phyloP scores from a whole-genome alignment of 2,113 vertebrate species.

The Phylloscopus whistleri region DNA sequence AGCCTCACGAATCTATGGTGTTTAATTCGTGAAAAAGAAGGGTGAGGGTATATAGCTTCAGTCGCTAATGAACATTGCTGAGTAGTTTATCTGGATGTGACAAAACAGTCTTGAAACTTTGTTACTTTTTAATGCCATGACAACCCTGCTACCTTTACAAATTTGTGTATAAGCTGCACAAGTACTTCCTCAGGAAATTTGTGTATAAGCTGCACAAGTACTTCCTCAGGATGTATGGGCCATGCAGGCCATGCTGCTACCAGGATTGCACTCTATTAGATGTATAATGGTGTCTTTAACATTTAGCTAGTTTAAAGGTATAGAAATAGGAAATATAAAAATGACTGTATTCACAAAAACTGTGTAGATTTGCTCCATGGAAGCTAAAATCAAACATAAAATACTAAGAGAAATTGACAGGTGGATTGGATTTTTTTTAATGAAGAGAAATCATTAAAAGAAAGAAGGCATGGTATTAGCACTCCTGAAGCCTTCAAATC shows the following conservation, averaged over 20 bases:
- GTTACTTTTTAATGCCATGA: not conserved
- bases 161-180: not conserved
- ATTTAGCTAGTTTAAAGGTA: not conserved
- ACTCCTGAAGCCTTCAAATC: not conserved
- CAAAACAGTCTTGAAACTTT: not conserved
- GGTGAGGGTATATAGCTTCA: not conserved
- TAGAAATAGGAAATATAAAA: not conserved
- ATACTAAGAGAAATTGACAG: not conserved
- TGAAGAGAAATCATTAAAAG: not conserved
- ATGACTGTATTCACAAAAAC: not conserved
- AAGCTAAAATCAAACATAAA: not conserved
- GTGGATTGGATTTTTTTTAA: not conserved
- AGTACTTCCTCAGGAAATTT: not conserved
- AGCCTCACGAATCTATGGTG: not conserved
- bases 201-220: not conserved
- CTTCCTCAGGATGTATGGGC: not conserved
- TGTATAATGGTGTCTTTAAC: not conserved
- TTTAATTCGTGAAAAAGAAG: not conserved
- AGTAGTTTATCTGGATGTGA: not conserved
- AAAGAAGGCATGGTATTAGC: not conserved
- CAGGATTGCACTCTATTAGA: not conserved
- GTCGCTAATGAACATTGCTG: not conserved
- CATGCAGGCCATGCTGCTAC: not conserved
- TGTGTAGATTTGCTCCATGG: not conserved
- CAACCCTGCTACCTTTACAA: not conserved